Base-by-base conservation (phyloP, 2,797 vertebrate species). In the Aldrovandia affinis region DNA sequence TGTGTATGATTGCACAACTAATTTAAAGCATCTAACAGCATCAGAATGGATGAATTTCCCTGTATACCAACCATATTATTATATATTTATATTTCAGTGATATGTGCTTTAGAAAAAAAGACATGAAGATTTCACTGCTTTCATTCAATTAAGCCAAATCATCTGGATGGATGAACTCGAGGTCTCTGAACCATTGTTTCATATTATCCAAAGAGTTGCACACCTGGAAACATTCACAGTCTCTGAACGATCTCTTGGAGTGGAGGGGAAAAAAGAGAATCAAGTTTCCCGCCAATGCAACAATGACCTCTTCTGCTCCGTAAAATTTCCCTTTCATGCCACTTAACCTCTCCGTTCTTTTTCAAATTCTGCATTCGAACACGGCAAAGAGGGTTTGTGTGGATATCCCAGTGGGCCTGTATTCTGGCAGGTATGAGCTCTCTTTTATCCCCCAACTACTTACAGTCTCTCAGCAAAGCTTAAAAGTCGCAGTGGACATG, bases 161-260 rank as follows among this genome's bases (percentile, higher is more conserved):
- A 54, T 70, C 83, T 65, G 54, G 39, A 22, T 14, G 39, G 20
- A 57, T 83, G 83, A 79, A 75, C 83, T 79, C 65, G 30, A 59
- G 55, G 30, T 84, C 78, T 61, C 73, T 22, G 36, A n/a, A 9
- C 52, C n/a, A 42, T 42, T 22, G 20, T 78, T 50, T 50, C 75
- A 44, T 22, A 10, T 7, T 9, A 2, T 22, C 36, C 7, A 14
- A 7, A 1, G 20, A 59, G 1, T 14, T 18, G 18, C 6, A 2
- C 55, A 50, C 44, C 18, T 50, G 39, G 55, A 81, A 81, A 39
- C 52, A 28, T 8, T 47, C 3, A 28, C 7, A 50, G 6, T 47
- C 39, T n/a, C 59, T 65, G 59, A 63, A 81, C n/a, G 54, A 59
- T 33, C 18, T 10, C 39, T 42, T 3, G 42, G 2, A 22, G 47